phyloP scores from a whole-genome alignment of 2,113 vertebrate genomes.

The Crotalus horridus region DNA sequence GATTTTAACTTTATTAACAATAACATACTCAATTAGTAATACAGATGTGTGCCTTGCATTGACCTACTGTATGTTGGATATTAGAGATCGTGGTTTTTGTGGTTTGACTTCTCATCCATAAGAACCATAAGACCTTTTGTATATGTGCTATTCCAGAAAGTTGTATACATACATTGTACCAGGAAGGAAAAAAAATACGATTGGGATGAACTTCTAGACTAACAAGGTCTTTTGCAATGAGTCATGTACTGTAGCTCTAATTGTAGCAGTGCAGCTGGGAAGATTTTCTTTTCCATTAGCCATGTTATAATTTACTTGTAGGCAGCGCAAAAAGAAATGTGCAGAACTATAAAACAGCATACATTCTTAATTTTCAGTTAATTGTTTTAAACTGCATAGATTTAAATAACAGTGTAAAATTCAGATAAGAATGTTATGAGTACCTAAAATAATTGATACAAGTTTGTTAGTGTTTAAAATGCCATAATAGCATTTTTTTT shows the following conservation, averaged over 20 bases:
- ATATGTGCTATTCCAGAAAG: background rate
- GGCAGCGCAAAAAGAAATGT: background rate
- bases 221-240: constrained; percentile 1
- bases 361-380: background rate
- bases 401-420: background rate
- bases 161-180: background rate
- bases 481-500: background rate
- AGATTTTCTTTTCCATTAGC: background rate
- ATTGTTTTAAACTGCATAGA: background rate
- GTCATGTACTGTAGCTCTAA: background rate
- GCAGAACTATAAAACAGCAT: background rate
- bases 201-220: constrained; percentile 10
- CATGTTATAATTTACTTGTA: background rate
- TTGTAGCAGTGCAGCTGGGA: background rate
- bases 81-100: background rate
- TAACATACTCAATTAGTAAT: constrained; percentile 1
- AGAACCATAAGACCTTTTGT: background rate
- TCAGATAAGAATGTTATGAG: background rate
- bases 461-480: background rate
- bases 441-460: background rate
- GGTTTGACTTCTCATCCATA: background rate
- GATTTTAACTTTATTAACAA: background rate
- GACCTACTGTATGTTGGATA: background rate
- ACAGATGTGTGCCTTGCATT: background rate
- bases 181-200: constrained; percentile 8